phyloP scores from a whole-genome alignment of 2,888 invertebrate genomes.

The Glaucopsyche alexis region DNA sequence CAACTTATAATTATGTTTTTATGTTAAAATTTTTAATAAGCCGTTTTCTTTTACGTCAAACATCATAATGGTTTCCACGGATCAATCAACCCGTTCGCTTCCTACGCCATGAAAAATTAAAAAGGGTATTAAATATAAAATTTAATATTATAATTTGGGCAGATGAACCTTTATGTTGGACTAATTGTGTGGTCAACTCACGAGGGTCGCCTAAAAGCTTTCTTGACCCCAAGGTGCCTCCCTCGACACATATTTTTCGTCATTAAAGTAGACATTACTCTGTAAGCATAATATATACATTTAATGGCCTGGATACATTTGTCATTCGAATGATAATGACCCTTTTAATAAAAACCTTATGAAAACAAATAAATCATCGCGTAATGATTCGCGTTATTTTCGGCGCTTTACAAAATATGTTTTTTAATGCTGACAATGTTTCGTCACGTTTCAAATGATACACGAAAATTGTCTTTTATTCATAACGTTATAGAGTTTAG shows the following conservation, averaged over 20 bases:
- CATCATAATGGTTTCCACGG: background rate
- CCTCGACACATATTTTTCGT: slow-evolving; percentile 49
- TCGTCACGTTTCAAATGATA: background rate
- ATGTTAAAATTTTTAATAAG: no score
- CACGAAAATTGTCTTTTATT: background rate
- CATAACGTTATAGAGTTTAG: background rate
- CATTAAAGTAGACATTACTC: slow-evolving; percentile 50
- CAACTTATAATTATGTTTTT: no score
- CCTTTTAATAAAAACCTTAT: slow-evolving; percentile 24
- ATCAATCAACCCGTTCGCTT: background rate
- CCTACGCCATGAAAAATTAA: background rate
- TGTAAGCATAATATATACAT: slow-evolving; percentile 25
- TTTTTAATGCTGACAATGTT: slow-evolving; percentile 9
- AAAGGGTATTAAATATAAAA: background rate
- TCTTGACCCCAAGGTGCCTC: slow-evolving; percentile 36
- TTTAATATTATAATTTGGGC: background rate
- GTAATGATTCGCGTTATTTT: background rate
- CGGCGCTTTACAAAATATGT: background rate
- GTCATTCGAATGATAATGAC: slow-evolving; percentile 25
- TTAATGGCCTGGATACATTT: slow-evolving; percentile 17
- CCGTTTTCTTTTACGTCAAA: background rate
- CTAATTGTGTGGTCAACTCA: slow-evolving; percentile 45
- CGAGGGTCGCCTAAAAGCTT: slow-evolving; percentile 47
- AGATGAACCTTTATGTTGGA: slow-evolving; percentile 20
- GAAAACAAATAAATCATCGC: slow-evolving; percentile 24